These are phyloP conservation scores for Parasteatoda lunata DNA, from an alignment of 2,888 invertebrate genomes.

Conservation along the genomic window DNA sequence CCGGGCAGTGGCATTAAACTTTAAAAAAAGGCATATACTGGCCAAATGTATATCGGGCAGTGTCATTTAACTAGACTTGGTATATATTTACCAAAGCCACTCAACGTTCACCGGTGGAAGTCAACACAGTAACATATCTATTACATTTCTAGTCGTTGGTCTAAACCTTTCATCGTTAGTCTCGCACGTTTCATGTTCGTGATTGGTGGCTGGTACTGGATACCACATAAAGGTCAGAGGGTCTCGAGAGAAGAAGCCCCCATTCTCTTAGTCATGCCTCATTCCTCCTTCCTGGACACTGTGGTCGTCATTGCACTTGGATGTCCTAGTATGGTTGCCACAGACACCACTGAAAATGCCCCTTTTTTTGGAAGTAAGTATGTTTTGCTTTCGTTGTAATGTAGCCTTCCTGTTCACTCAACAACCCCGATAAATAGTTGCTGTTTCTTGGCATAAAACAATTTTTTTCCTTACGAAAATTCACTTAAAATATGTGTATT, in stretches of 20 bases:
- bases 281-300: conserved; percentile 93
- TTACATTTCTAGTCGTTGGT: neutral
- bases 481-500: too few relatives aligned
- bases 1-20: neutral
- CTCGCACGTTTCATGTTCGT: conserved; percentile 80
- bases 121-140: neutral
- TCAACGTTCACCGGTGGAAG: too few relatives aligned
- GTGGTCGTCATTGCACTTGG: conserved; percentile 86
- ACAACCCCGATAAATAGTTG: too few relatives aligned
- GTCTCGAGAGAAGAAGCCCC: conserved; percentile 86
- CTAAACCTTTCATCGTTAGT: conserved; percentile 48
- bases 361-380: conserved; percentile 93
- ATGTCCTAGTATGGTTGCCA: conserved; percentile 92
- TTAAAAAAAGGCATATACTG: neutral
- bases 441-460: too few relatives aligned
- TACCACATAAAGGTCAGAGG: conserved; percentile 84
- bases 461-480: too few relatives aligned
- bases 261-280: conserved; percentile 90
- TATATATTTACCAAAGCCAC: too few relatives aligned
- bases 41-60: neutral
- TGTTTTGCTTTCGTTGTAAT: too few relatives aligned
- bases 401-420: too few relatives aligned
- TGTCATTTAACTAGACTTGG: too few relatives aligned
- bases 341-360: conserved; percentile 86
- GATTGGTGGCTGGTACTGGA: conserved; percentile 86